Evolutionary conservation across 2,113 vertebrate species (phyloP), one percentile per base, ranked within the genome.

Genomic region (Riparia riparia): DNA sequence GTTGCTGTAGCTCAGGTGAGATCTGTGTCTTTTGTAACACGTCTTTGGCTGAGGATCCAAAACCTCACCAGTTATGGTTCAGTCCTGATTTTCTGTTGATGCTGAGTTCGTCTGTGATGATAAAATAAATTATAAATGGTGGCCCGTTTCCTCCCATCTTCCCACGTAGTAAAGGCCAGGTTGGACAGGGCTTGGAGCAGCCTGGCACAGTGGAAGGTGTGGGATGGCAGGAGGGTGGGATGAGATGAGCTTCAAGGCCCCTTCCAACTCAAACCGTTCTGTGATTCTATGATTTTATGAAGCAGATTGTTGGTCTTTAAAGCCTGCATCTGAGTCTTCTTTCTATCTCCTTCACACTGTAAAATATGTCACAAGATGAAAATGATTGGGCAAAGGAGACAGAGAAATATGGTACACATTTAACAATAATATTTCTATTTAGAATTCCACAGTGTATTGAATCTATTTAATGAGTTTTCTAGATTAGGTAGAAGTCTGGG

Each of bases 401-500:
- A 82, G 45, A 89, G 84, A 74, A 94, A 84, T 71, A 95, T 72
- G 60, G 88, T 94, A 82, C 97, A 97, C 76, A 47, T 88, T 85
- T 63, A 89, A 82, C 91, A 85, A 85, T 89, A 89, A 89, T 4
- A 72, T 93, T 93, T 93, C 95, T 96, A 90, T 96, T 94, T 28
- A 94, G 85, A 96, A 93, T 83, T 87, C 94, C 95, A 69, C 51
- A 70, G 96, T 69, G 95, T 71, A 94, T 92, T 93, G 61, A 85
- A 89, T 77, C 91, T 82, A 56, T 90, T 96, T 97, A 97, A 96
- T 97, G 95, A 95, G 94, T 82, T 97, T 96, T 94, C 93, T 91
- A 95, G 91, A 95, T 97, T 96, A 96, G 90, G 80, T 31, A 74
- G 58, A 96, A 94, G 96, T 96, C 96, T 96, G 71, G 97, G 95